Percentiles rank a stretch among this genome's conserved stretches.
phyloP scores from a whole-genome alignment of 1,140 invertebrate species.

The Rhagoletis zephyria region DNA sequence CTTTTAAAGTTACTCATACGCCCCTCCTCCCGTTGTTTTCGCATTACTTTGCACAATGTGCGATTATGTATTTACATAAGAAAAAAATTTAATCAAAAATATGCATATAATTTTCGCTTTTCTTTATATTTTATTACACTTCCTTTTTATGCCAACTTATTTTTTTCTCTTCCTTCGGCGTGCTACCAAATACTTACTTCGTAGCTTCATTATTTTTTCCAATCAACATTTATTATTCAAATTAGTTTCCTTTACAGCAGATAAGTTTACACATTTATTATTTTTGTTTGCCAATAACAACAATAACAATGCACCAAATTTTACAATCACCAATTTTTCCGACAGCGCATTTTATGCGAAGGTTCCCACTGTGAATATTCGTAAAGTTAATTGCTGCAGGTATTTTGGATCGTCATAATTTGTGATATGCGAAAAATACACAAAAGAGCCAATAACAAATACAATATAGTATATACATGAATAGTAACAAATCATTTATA shows the following conservation, averaged over 20 bases:
- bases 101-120: neutral
- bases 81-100: too few species aligned
- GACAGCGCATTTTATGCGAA: conserved; percentile 19
- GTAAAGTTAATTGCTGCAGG: conserved; percentile 39
- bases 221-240: conserved; percentile 28
- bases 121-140: neutral
- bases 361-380: conserved; percentile 32
- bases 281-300: conserved; percentile 2
- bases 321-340: conserved; percentile 36
- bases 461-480: neutral
- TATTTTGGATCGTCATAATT: conserved; percentile 41
- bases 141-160: neutral
- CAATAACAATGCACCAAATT: conserved; percentile 17
- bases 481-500: conserved; percentile 10
- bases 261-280: neutral
- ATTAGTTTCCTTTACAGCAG: neutral
- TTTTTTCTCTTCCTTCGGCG: neutral
- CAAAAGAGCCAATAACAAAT: neutral
- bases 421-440: neutral
- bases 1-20: too few species aligned
- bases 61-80: too few species aligned
- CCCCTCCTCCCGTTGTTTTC: too few species aligned
- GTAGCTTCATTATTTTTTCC: conserved; percentile 15
- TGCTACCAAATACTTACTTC: neutral
- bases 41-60: too few species aligned